Percentiles rank a stretch among this genome's conserved stretches.
Evolutionary conservation across 1,140 invertebrate species (phyloP).

Genomic region (Eupeodes corollae): DNA sequence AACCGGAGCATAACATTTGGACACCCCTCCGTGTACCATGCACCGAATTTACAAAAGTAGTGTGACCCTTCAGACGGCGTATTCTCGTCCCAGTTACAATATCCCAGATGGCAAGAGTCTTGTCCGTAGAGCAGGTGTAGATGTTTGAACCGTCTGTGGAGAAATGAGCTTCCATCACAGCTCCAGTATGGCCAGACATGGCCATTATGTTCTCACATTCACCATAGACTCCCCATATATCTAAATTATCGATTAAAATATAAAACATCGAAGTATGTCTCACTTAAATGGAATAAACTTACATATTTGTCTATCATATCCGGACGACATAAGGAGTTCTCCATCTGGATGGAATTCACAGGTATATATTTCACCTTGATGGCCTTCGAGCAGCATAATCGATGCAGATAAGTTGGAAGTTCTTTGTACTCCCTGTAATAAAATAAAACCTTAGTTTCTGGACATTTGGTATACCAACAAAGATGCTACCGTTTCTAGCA

Average conservation of each 20-base stretch:
- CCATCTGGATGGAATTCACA: slow-evolving; percentile 95
- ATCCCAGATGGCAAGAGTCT: slow-evolving; percentile 93
- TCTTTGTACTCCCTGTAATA: slow-evolving; percentile 47
- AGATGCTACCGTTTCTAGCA: slow-evolving; percentile 28
- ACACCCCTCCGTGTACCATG: slow-evolving; percentile 75
- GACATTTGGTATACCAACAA: neutral
- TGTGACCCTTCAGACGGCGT: slow-evolving; percentile 86
- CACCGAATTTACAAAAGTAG: slow-evolving; percentile 78
- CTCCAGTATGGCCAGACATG: slow-evolving; percentile 90
- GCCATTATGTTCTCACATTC: slow-evolving; percentile 95
- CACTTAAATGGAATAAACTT: no score
- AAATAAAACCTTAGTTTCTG: neutral
- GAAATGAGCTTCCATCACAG: slow-evolving; percentile 91
- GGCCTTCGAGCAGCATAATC: slow-evolving; percentile 94
- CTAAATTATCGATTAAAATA: slow-evolving; percentile 49
- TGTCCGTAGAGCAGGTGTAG: slow-evolving; percentile 91
- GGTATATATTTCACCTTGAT: slow-evolving; percentile 91
- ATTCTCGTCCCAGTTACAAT: slow-evolving; percentile 73
- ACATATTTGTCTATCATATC: slow-evolving; percentile 97
- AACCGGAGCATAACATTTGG: slow-evolving; percentile 80
- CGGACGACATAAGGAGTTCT: slow-evolving; percentile 82
- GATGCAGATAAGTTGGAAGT: slow-evolving; percentile 85
- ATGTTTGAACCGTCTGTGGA: slow-evolving; percentile 84
- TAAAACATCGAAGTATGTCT: no score
- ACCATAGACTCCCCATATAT: slow-evolving; percentile 94